Evolutionary conservation across 1,140 invertebrate genomes (phyloP), one percentile per base, ranked within the genome.

Genomic region (Cotesia chilonis): DNA sequence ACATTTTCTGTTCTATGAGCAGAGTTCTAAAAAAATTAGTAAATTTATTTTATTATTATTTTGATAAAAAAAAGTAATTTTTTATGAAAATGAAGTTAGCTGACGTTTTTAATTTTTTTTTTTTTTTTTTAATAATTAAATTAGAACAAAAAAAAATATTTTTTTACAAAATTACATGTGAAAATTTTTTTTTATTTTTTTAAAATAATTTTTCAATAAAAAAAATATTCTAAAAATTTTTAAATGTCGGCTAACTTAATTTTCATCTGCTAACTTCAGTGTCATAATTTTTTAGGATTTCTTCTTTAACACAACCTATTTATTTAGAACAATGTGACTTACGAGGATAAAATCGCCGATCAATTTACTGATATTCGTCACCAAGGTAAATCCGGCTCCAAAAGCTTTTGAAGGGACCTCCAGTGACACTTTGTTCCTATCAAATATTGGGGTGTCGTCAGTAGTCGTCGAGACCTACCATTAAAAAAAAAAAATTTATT

Each of bases 261-360:
- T 17, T 17, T 17, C 17, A 17, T 17, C 17, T 17, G 17, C 17
- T 17, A 17, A 17, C 17, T 17, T 17, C 17, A 17, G 0, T 17
- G 17, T 28, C 28, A 3, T 28, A 2, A 28, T 28, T 28, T 28
- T 28, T 28, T 28, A 28, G 28, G 28, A 28, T 28, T 28, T 28
- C 28, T 28, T 28, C 28, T 28, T 28, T 2, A 28, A 28, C 28
- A 28, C 3, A 28, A 28, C 28, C 28, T 28, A 28, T 28, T 28
- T 28, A 28, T 28, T 28, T 28, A 28, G 28, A 28, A 28, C 28
- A 28, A 28, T 28, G 28, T n/a, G 38, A 79, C 83, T 89, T 87
- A 94, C 93, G 87, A 92, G 89, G 59, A 94, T 92, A 12, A 92
- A 85, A 70, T 89, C 89, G 35, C 90, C 91, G 65, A 93, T 77